These are phyloP conservation scores for Antidorcas marsupialis DNA, from an alignment of 2,113 vertebrate genomes.

Conservation along the genomic window DNA sequence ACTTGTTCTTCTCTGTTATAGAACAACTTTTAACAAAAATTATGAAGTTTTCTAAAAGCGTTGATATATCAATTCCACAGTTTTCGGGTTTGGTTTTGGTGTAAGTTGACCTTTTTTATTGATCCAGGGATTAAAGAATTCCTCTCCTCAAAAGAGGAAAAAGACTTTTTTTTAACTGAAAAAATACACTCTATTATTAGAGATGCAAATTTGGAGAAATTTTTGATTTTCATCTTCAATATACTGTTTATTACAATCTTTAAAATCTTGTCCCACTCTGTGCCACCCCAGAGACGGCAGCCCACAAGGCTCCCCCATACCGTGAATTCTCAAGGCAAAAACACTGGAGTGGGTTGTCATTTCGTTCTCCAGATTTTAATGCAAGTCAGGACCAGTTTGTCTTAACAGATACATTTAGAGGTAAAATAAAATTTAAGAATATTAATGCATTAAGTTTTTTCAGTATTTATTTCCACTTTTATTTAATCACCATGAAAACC, in stretches of 20 bases:
- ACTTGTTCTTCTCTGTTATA: not conserved
- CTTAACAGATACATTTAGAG: not conserved
- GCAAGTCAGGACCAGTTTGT: not conserved
- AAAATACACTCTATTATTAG: not conserved
- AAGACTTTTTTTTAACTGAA: not conserved
- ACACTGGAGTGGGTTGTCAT: too few species aligned
- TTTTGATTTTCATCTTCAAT: not conserved
- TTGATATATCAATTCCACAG: conserved; percentile 17
- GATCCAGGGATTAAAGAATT: not conserved
- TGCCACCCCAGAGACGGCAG: too few species aligned
- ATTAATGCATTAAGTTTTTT: not conserved
- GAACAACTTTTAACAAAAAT: not conserved
- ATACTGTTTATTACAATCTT: not conserved
- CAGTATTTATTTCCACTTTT: not conserved
- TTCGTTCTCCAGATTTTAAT: not conserved
- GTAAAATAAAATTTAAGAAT: not conserved
- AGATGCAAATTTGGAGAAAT: not conserved
- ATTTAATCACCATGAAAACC: not conserved
- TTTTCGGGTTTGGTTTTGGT: not conserved
- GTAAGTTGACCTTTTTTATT: not conserved
- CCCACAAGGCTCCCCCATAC: too few species aligned
- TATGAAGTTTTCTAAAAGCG: not conserved
- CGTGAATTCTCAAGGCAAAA: too few species aligned
- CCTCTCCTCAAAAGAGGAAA: not conserved
- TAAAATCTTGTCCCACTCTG: not conserved